These are phyloP conservation scores for Danio choprae DNA, from an alignment of 2,797 vertebrate genomes.

Conservation along the genomic window DNA sequence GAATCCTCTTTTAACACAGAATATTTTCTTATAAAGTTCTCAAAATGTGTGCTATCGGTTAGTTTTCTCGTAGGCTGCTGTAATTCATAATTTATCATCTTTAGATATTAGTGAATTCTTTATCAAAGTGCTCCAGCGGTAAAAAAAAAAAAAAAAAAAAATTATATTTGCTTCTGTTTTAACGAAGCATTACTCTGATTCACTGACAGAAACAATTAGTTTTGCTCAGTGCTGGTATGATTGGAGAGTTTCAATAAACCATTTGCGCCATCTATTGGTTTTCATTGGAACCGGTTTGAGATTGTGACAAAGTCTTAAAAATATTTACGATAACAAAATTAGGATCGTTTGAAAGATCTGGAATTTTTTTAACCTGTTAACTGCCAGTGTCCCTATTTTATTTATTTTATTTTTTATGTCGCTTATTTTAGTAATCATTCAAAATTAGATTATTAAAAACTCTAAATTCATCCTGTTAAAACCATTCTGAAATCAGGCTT, in stretches of 20 bases:
- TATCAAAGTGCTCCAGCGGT: no score
- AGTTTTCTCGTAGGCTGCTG: background rate
- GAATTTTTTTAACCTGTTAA: no score
- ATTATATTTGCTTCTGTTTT: no score
- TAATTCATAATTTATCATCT: background rate
- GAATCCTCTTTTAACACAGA: slow-evolving; percentile 9
- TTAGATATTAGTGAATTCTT: background rate
- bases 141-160: no score
- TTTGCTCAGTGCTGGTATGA: background rate
- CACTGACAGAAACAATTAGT: background rate
- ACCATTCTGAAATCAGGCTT: no score
- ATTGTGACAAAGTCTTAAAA: background rate
- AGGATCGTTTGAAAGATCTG: background rate
- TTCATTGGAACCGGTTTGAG: background rate
- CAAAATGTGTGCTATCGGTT: background rate
- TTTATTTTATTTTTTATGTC: no score
- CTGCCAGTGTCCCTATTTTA: no score
- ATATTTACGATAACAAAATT: background rate
- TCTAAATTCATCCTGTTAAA: no score
- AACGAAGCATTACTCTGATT: background rate
- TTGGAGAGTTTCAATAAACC: background rate
- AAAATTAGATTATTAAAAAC: no score
- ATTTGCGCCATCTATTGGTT: slow-evolving; percentile 34
- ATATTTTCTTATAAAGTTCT: background rate
- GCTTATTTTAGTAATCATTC: no score